Percentiles rank a stretch among this genome's conserved stretches.
Conservation (phyloP, 2,888 invertebrate species). For the Drosophila gaucha region DNA sequence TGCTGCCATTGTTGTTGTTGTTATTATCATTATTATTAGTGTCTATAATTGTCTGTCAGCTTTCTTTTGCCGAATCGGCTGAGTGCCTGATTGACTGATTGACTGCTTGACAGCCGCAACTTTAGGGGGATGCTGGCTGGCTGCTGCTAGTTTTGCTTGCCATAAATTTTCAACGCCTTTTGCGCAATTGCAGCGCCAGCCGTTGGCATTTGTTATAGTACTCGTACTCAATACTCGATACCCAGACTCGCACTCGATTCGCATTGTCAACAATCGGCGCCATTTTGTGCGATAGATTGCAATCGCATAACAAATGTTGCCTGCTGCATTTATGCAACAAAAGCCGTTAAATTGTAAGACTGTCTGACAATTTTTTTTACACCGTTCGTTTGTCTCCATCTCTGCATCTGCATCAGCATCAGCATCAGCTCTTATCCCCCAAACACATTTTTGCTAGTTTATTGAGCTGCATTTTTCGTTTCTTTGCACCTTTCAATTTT, state of each 20-base stretch:
- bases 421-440: constrained; percentile 45
- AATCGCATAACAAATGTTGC: constrained; percentile 78
- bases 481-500: constrained; percentile 61
- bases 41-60: constrained; percentile 71
- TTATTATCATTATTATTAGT: constrained; percentile 62
- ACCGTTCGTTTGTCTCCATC: constrained; percentile 49
- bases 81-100: constrained; percentile 55
- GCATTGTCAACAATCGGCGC: constrained; percentile 72
- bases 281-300: constrained; percentile 72
- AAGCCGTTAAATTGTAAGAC: constrained; percentile 77
- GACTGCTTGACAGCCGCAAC: constrained; percentile 41
- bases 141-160: constrained; percentile 19
- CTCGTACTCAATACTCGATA: constrained; percentile 10
- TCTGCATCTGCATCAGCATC: constrained; percentile 16
- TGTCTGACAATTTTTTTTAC: constrained; percentile 58
- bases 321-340: constrained; percentile 75
- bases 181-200: constrained; percentile 55
- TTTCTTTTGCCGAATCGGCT: constrained; percentile 67
- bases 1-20: constrained; percentile 33
- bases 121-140: constrained; percentile 23
- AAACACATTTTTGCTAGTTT: constrained; percentile 59
- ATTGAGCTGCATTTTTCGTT: constrained; percentile 64
- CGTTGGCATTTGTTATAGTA: constrained; percentile 26
- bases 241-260: constrained; percentile 35
- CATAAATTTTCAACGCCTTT: constrained; percentile 60